Percentiles rank a stretch among this genome's conserved stretches.
These are phyloP conservation scores for Hippoglossus stenolepis DNA, from an alignment of 2,113 vertebrate genomes.

Conservation along the genomic window DNA sequence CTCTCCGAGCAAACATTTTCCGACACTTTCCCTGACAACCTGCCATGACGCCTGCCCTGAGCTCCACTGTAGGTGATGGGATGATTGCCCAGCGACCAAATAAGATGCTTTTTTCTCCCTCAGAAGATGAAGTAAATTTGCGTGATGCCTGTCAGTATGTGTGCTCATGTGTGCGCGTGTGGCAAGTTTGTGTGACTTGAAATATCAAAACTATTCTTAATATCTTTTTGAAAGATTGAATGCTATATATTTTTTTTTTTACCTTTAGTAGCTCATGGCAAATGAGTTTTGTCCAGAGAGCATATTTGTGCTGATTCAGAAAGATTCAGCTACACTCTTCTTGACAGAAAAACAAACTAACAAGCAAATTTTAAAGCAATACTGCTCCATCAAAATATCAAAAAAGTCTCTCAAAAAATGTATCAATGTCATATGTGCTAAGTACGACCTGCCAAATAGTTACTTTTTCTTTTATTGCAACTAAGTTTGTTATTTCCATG, in stretches of 20 bases:
- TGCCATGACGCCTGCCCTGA: slow-evolving; percentile 59
- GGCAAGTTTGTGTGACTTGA: neutral
- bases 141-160: slow-evolving; percentile 36
- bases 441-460: no score
- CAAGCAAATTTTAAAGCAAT: no score
- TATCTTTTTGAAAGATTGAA: slow-evolving; percentile 33
- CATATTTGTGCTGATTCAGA: slow-evolving; percentile 2
- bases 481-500: no score
- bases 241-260: neutral
- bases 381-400: no score
- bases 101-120: neutral
- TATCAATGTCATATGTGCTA: no score
- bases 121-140: slow-evolving; percentile 29
- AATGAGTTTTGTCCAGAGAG: slow-evolving; percentile 20
- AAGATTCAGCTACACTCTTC: neutral
- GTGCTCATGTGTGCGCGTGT: slow-evolving; percentile 11
- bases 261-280: slow-evolving; percentile 9
- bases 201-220: slow-evolving; percentile 24
- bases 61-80: slow-evolving; percentile 30
- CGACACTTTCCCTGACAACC: slow-evolving; percentile 59
- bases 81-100: slow-evolving; percentile 60
- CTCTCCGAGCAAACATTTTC: slow-evolving; percentile 53
- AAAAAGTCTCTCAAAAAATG: no score
- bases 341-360: no score
- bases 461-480: no score